A percentile compares a stretch with the other conserved stretches of the same genome.
These are phyloP conservation scores for Andrena minutula DNA, from an alignment of 2,888 invertebrate genomes.

Conservation along the genomic window DNA sequence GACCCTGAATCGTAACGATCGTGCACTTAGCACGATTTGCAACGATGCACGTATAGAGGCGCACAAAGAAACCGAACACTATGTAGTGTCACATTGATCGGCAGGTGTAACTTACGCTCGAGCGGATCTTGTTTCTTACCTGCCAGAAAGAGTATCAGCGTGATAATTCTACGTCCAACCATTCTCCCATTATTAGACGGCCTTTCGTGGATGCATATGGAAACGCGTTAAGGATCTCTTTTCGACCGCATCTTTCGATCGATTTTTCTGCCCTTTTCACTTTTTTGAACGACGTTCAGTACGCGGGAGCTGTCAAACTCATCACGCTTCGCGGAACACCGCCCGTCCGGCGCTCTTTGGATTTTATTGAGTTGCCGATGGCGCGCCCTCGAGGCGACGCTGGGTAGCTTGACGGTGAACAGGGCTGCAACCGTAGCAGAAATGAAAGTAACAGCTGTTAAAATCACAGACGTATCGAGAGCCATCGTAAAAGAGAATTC, in stretches of 20 bases:
- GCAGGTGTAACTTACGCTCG: slow-evolving; percentile 52
- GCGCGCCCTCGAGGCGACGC: slow-evolving; percentile 37
- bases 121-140: slow-evolving; percentile 72
- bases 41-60: slow-evolving; percentile 48
- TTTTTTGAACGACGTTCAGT: slow-evolving; percentile 48
- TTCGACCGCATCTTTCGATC: slow-evolving; percentile 65
- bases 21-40: slow-evolving; percentile 63
- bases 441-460: slow-evolving; percentile 33
- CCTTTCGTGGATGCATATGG: slow-evolving; percentile 60
- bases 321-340: slow-evolving; percentile 74
- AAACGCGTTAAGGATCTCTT: slow-evolving; percentile 64
- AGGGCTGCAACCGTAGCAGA: slow-evolving; percentile 45
- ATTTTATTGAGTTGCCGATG: slow-evolving; percentile 64
- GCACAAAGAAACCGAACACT: slow-evolving; percentile 35
- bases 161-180: slow-evolving; percentile 79
- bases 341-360: slow-evolving; percentile 70
- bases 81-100: slow-evolving; percentile 68
- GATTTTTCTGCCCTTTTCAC: slow-evolving; percentile 30
- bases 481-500: neutral
- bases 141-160: slow-evolving; percentile 82
- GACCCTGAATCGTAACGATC: slow-evolving; percentile 75
- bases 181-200: slow-evolving; percentile 83
- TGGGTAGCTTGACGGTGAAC: slow-evolving; percentile 22
- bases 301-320: slow-evolving; percentile 78
- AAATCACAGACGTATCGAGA: neutral